A percentile compares a stretch with the other conserved stretches of the same genome.
These are phyloP conservation scores for Lasioglossum vierecki DNA, from an alignment of 2,888 invertebrate genomes.

Conservation along the genomic window DNA sequence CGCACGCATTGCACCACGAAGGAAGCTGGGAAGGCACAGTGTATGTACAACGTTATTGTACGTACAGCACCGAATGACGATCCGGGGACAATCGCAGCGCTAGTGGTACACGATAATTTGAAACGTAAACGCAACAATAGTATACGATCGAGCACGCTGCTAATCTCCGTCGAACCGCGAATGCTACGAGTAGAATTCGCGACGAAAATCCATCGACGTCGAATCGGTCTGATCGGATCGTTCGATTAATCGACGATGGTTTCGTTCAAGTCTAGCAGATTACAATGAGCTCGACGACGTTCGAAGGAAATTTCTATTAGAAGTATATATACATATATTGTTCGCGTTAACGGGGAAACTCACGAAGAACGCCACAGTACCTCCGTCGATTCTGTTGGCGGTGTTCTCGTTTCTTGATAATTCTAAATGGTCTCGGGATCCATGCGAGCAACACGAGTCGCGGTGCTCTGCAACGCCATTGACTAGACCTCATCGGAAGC, in stretches of 20 bases:
- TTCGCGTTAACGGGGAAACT: slow-evolving; percentile 13
- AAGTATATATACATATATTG: neutral
- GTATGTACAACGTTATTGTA: slow-evolving; percentile 70
- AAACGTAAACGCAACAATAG: slow-evolving; percentile 2
- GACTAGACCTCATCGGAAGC: slow-evolving; percentile 63
- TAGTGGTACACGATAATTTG: slow-evolving; percentile 59
- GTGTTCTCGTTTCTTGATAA: slow-evolving; percentile 51
- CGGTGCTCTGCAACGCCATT: slow-evolving; percentile 46
- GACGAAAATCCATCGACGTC: neutral
- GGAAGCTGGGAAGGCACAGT: slow-evolving; percentile 78
- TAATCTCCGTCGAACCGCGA: neutral
- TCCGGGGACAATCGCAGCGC: slow-evolving; percentile 56
- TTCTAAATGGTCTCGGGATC: slow-evolving; percentile 31
- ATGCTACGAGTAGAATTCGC: slow-evolving; percentile 2
- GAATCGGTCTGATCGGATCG: neutral
- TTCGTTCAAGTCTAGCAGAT: neutral
- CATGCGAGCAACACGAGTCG: slow-evolving; percentile 29
- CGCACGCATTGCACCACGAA: slow-evolving; percentile 69
- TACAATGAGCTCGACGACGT: neutral
- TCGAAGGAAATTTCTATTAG: slow-evolving; percentile 14
- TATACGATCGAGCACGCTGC: slow-evolving; percentile 16
- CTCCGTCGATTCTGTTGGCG: slow-evolving; percentile 46
- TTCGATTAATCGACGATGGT: neutral
- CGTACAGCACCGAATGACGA: slow-evolving; percentile 68
- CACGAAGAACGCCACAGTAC: slow-evolving; percentile 38